Evolutionary conservation across 2,888 invertebrate genomes (phyloP), one percentile per base, ranked within the genome.

Genomic region (Empis livida): DNA sequence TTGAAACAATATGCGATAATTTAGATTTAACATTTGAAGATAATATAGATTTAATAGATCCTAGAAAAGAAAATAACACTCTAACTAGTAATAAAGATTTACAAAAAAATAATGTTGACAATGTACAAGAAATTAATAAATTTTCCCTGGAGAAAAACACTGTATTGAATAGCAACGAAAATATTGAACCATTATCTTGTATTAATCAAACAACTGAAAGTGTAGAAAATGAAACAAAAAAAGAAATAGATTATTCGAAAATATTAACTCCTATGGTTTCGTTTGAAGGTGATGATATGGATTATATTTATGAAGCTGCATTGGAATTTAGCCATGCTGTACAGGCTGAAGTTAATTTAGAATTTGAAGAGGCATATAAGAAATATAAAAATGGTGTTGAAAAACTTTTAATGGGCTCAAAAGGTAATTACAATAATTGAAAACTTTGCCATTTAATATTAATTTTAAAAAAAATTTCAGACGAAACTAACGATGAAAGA

Each of bases 231-330:
- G 10, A 40, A 4, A 43, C 27, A 32, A n/a, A 16, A 15, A 14
- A 31, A 14, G 43, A 45, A 3, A 53, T 49, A 20, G 59, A 62
- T 30, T 58, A 58, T 42, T 45, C 54, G 4, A 59, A 61, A 11
- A 58, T 67, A 3, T 52, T 67, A 0, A 67, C 66, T 14, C 65
- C 66, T 1, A 67, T 65, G 64, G 61, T 64, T 0, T 68, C 68
- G 1, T 60, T 66, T 37, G 67, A 67, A 45, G 64, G 61, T 38
- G 66, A 66, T 27, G 65, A 67, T 46, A 62, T 63, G 50, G 68
- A 70, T 51, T 70, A 70, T 51, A 68, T 70, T 13, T 70, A 69
- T 40, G 68, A 69, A 48, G 70, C 69, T 2, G 69, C 69, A 1
- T 52, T 66, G 20, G 64, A 66, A 47, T 70, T 70, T 43, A 68